Percentiles rank a stretch among this genome's conserved stretches.
phyloP scores from a whole-genome alignment of 2,888 invertebrate genomes.

The Tryphoninae sp. region DNA sequence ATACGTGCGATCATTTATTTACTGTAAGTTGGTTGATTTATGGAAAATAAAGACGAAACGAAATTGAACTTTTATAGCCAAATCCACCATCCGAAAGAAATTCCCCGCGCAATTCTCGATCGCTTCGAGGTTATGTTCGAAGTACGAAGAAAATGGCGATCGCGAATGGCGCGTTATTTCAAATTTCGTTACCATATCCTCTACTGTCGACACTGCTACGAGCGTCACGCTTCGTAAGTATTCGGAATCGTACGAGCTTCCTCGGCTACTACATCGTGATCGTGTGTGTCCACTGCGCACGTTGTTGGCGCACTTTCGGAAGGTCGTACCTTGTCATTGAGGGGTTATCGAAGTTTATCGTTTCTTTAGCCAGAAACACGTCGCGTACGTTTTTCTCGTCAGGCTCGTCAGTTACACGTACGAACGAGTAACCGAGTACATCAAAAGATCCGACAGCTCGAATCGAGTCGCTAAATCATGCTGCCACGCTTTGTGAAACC shows the following conservation, averaged over 20 bases:
- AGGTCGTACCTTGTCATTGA: constrained; percentile 67
- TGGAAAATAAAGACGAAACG: not conserved
- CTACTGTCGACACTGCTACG: not conserved
- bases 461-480: constrained; percentile 70
- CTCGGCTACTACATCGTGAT: not conserved
- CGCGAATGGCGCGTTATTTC: not conserved
- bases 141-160: not conserved
- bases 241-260: not conserved
- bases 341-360: constrained; percentile 63
- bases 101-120: not conserved
- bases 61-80: not conserved
- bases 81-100: too few relatives aligned
- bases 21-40: not conserved
- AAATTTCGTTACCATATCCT: not conserved
- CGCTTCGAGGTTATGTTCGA: not conserved
- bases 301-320: constrained; percentile 49
- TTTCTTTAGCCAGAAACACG: constrained; percentile 24
- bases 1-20: too few relatives aligned
- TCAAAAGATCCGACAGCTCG: constrained; percentile 17
- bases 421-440: constrained; percentile 54
- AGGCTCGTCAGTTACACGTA: constrained; percentile 52
- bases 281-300: constrained; percentile 45
- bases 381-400: constrained; percentile 4
- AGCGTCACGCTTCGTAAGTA: constrained; percentile 11
- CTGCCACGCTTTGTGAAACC: constrained; percentile 77